Base-by-base conservation (phyloP, 2,113 vertebrate genomes). In the Cyphomyrus discorhynchus region DNA sequence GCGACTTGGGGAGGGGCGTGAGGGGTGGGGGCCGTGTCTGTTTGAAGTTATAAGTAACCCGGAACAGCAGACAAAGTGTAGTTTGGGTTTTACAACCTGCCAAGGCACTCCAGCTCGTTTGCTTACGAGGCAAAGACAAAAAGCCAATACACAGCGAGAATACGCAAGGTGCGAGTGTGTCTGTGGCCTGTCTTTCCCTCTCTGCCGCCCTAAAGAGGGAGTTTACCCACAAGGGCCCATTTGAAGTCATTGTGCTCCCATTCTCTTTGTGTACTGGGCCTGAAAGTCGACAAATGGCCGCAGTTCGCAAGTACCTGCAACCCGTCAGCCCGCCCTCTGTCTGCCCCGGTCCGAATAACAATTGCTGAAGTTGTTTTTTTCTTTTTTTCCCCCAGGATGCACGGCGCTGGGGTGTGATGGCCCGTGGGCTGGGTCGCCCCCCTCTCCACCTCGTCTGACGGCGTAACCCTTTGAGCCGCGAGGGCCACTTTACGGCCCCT, bases 231-330 rank as follows among this genome's bases (percentile, higher is more conserved):
- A 90, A 95, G 95, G 80, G 94, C 93, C 87, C 94, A 95, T 96
- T 96, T 96, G 95, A 96, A 95, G 96, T 96, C 95, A 95, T 96
- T 96, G 96, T 96, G 86, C 88, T 91, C 90, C 90, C 90, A 91
- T 91, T 92, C 90, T 94, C 94, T 94, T 95, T 96, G 95, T 96
- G 91, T 95, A 92, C 91, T 89, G 39, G 92, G 91, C 92, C 90
- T 92, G 95, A 93, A 95, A 95, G 93, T 95, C 93, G 94, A 95
- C 94, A 93, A 96, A 94, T 90, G 92, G 94, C 86, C 91, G 93
- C 92, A 96, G 92, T 96, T 96, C 95, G 47, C 96, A 96, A 96
- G 94, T 96, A 96, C 95, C 95, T 96, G 96, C 93, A 95, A 96
- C 92, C 84, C 90, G 77, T 91, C 93, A 92, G 93, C 91, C 94